phyloP scores from a whole-genome alignment of 1,140 invertebrate species.

The Zaprionus ornatus region DNA sequence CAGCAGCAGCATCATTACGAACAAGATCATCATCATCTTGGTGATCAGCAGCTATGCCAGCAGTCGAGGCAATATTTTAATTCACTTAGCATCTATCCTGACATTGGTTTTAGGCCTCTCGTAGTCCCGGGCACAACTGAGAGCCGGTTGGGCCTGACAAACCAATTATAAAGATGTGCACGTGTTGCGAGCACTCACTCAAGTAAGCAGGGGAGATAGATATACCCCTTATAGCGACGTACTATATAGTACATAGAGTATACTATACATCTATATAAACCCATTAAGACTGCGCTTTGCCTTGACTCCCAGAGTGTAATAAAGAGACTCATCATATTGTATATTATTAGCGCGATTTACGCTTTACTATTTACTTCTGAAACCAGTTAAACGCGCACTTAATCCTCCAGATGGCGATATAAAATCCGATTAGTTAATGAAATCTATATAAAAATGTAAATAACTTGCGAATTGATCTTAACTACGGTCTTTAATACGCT shows the following conservation, averaged over 20 bases:
- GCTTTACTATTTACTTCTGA: not conserved
- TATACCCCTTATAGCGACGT: not conserved
- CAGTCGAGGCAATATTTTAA: slow-evolving; percentile 68
- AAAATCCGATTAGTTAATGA: not conserved
- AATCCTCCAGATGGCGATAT: not conserved
- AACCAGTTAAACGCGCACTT: slow-evolving; percentile 3
- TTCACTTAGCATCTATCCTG: slow-evolving; percentile 68
- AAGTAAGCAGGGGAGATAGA: not conserved
- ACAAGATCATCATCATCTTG: slow-evolving; percentile 31
- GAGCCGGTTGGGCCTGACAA: slow-evolving; percentile 61
- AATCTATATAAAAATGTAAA: not conserved
- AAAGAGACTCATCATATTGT: not conserved
- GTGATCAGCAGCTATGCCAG: slow-evolving; percentile 11
- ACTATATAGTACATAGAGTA: not conserved
- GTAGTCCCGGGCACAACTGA: slow-evolving; percentile 24
- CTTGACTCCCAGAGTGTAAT: not conserved
- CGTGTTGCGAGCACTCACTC: slow-evolving; percentile 38
- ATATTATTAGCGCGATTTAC: not conserved
- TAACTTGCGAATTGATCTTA: not conserved
- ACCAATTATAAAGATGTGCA: slow-evolving; percentile 79
- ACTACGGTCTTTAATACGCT: not conserved
- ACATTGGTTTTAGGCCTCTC: slow-evolving; percentile 53
- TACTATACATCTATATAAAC: not conserved
- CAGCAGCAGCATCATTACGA: slow-evolving; percentile 49
- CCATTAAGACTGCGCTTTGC: not conserved